Evolutionary conservation across 1,140 invertebrate species (phyloP), one percentile per base, ranked within the genome.

Genomic region (Mya arenaria): DNA sequence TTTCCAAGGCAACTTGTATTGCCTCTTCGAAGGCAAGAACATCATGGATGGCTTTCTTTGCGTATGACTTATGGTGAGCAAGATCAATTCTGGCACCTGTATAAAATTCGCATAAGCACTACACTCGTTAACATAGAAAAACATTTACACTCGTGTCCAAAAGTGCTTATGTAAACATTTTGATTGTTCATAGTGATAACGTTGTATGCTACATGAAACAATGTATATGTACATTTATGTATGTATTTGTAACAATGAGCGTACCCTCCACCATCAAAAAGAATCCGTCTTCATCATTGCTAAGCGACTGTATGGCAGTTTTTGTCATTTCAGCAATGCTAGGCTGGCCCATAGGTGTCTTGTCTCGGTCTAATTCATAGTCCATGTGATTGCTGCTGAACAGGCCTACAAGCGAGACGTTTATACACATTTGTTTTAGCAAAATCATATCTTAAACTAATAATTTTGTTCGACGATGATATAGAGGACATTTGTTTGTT

Each of bases 211-310:
- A n/a, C n/a, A n/a, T n/a, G n/a, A n/a, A n/a, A n/a, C n/a, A n/a
- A n/a, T n/a, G n/a, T n/a, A n/a, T n/a, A n/a, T n/a, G n/a, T n/a
- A n/a, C n/a, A n/a, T n/a, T n/a, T n/a, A n/a, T n/a, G n/a, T 30
- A 5, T 66, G 34, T 73, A 10, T 30, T 39, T 66, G 5, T 66
- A 30, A 58, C 37, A 19, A 17, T 68, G 25, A 23, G 17, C 1
- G 25, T 58, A 68, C 96, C 97, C 94, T 98, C 97, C 10, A 98
- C 96, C 88, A 98, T 96, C 5, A 98, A 92, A 89, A 98, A 97
- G 91, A 95, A 98, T 39, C 98, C 98, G 32, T 97, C 95, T 25
- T 95, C 93, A 87, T 96, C 96, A 85, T 94, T 93, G 25, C 94
- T 92, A 4, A 99, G 91, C 30, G 98, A 94, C 90, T 96, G 95